These are phyloP conservation scores for Calidris pygmaea DNA, from an alignment of 2,113 vertebrate species.

Conservation along the genomic window DNA sequence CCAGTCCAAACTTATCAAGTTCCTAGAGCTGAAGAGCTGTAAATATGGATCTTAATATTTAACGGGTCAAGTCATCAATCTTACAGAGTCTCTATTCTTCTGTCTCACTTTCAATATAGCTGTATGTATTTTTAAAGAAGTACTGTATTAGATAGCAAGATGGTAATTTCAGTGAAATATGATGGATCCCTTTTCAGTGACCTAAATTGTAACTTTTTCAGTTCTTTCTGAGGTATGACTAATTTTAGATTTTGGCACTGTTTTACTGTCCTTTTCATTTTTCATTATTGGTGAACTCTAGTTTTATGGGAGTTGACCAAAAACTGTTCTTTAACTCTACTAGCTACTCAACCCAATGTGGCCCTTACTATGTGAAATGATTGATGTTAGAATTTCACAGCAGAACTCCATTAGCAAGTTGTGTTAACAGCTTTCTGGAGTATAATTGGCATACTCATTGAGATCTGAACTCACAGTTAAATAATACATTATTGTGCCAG, in stretches of 20 bases:
- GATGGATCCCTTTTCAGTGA: conserved; percentile 56
- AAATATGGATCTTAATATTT: conserved; percentile 78
- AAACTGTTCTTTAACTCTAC: neutral
- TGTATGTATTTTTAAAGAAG: conserved; percentile 76
- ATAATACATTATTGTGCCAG: neutral
- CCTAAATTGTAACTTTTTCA: conserved; percentile 52
- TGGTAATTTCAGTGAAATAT: conserved; percentile 74
- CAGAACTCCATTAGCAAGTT: conserved; percentile 27
- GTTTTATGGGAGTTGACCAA: conserved; percentile 45
- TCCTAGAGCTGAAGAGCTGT: conserved; percentile 32
- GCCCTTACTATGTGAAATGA: neutral
- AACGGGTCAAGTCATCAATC: conserved; percentile 64
- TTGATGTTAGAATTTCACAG: neutral
- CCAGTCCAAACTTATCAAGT: neutral
- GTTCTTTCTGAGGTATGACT: conserved; percentile 63
- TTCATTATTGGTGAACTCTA: conserved; percentile 6
- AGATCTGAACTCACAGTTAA: neutral
- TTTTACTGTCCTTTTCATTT: conserved; percentile 40
- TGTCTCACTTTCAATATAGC: conserved; percentile 33
- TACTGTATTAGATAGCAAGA: conserved; percentile 59
- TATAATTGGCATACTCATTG: neutral
- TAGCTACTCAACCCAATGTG: neutral
- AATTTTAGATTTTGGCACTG: conserved; percentile 62
- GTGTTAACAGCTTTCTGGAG: conserved; percentile 7
- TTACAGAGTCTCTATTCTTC: conserved; percentile 28